These are phyloP conservation scores for Rhagoletis zephyria DNA, from an alignment of 1,140 invertebrate species.

Conservation along the genomic window DNA sequence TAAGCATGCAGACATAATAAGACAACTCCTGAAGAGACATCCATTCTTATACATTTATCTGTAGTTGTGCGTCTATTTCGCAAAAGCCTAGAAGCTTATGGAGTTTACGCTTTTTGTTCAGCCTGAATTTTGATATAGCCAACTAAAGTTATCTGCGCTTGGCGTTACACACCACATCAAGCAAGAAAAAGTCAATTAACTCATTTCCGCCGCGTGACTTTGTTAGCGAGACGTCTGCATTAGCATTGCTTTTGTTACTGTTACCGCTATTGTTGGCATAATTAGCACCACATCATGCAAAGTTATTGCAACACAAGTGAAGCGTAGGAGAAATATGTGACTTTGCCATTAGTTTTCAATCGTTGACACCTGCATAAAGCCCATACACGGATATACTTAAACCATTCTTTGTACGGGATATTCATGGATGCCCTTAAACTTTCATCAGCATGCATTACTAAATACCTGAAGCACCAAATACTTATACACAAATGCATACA, in stretches of 20 bases:
- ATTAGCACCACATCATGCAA: not conserved
- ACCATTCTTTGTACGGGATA: not conserved
- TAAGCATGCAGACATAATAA: conserved; percentile 40
- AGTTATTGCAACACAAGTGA: conserved; percentile 20
- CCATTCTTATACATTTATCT: not conserved
- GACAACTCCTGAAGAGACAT: not conserved
- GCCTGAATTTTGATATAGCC: too few species aligned
- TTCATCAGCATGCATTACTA: conserved; percentile 4
- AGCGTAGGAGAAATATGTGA: not conserved
- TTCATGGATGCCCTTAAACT: conserved; percentile 32
- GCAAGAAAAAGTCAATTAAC: conserved; percentile 52
- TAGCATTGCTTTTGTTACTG: not conserved
- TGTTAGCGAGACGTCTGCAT: not conserved
- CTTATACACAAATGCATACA: not conserved
- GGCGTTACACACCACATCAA: not conserved
- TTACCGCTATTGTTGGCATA: conserved; percentile 5
- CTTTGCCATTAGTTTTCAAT: not conserved
- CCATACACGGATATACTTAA: not conserved
- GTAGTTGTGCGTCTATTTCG: not conserved
- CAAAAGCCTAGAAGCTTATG: not conserved
- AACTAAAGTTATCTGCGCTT: conserved; percentile 8
- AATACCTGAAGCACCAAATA: not conserved
- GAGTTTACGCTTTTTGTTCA: not conserved
- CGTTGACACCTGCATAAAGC: not conserved
- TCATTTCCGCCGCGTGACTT: conserved; percentile 11